These are phyloP conservation scores for Arctocebus calabarensis DNA, from an alignment of 2,797 vertebrate genomes.

Conservation along the genomic window DNA sequence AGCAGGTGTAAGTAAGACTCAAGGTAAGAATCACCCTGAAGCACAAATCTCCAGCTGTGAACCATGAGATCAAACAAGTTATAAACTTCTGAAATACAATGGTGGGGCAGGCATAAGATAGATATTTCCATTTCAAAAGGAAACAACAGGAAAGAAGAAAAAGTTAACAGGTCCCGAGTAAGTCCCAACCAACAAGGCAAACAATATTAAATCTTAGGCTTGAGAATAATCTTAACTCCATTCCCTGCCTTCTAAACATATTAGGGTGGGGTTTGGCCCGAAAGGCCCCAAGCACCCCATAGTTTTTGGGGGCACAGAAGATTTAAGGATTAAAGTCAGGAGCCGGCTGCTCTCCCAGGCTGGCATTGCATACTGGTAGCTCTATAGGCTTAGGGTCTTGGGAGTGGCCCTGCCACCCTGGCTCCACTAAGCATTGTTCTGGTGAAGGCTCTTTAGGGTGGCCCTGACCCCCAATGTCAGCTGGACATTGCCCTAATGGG, in stretches of 20 bases:
- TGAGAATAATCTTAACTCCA: neutral
- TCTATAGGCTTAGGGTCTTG: neutral
- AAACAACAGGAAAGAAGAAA: neutral
- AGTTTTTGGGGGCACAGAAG: neutral
- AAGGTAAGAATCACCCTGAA: neutral
- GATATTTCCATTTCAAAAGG: neutral
- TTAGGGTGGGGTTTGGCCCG: neutral
- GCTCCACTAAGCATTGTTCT: neutral
- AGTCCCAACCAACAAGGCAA: neutral
- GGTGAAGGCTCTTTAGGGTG: neutral
- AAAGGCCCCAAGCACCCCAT: neutral
- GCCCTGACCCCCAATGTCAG: neutral
- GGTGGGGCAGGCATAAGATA: too few species aligned
- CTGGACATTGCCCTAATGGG: neutral
- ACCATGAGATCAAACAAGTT: neutral
- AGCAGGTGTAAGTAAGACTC: neutral
- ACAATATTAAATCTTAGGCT: neutral
- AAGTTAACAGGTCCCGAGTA: neutral
- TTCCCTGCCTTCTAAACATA: neutral
- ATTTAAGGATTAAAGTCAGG: neutral
- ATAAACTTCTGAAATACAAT: neutral
- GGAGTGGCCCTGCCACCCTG: neutral
- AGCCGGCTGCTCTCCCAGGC: neutral
- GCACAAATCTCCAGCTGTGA: neutral
- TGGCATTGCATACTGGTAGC: neutral